phyloP scores from a whole-genome alignment of 2,888 invertebrate genomes.

The Idaea aversata region DNA sequence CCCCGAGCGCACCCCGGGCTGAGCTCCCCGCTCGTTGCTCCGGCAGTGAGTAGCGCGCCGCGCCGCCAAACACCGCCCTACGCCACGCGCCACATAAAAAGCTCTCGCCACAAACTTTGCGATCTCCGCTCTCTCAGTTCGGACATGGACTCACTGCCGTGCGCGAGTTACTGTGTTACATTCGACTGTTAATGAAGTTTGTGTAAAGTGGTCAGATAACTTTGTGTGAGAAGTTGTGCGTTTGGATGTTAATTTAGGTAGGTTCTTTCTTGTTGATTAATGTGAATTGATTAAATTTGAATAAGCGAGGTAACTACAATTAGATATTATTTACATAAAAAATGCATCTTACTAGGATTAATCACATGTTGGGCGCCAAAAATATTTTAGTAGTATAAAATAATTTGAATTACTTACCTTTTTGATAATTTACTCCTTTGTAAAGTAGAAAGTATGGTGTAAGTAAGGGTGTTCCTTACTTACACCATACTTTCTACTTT shows the following conservation, averaged over 20 bases:
- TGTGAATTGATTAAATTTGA: not conserved
- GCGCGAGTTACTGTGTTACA: not conserved
- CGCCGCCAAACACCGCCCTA: conserved; percentile 21
- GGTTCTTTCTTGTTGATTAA: not conserved
- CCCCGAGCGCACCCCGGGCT: conserved; percentile 11
- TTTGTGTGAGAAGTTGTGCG: conserved; percentile 6
- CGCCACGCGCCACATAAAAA: conserved; percentile 6
- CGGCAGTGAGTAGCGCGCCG: conserved; percentile 25
- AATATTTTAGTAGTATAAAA: not conserved
- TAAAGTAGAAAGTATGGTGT: no score
- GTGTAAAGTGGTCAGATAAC: conserved; percentile 11
- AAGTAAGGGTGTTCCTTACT: no score
- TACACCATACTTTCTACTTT: not conserved
- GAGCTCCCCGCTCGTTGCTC: conserved; percentile 19
- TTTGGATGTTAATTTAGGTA: conserved; percentile 3
- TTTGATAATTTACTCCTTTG: not conserved
- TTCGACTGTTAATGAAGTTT: conserved; percentile 2
- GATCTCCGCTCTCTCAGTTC: conserved; percentile 9
- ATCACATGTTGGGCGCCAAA: conserved; percentile 21
- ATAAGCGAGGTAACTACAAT: not conserved
- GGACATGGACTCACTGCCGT: not conserved
- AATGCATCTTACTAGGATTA: not conserved
- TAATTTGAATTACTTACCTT: not conserved
- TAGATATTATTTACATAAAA: not conserved
- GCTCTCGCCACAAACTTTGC: conserved; percentile 12